A percentile compares a stretch with the other conserved stretches of the same genome.
phyloP scores from a whole-genome alignment of 2,113 vertebrate species.

The Dicerorhinus sumatrensis region DNA sequence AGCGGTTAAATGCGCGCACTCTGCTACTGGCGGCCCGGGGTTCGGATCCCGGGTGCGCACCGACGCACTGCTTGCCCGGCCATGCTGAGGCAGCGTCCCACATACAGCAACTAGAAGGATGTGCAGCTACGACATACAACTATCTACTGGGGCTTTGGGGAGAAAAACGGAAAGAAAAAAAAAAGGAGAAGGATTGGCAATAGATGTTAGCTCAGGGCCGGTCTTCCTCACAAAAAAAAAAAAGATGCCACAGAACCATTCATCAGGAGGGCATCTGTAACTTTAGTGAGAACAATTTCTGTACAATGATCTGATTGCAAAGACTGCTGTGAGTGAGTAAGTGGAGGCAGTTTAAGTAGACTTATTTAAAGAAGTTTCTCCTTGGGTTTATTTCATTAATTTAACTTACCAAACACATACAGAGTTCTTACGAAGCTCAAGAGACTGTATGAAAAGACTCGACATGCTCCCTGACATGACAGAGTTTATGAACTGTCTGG shows the following conservation, averaged over 20 bases:
- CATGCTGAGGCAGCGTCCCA: too few relatives aligned
- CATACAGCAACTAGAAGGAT: too few relatives aligned
- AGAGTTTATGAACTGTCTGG: neutral
- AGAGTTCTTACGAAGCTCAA: slow-evolving; percentile 14
- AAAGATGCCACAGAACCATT: neutral
- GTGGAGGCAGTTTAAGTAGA: neutral
- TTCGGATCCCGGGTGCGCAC: too few relatives aligned
- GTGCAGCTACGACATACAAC: too few relatives aligned
- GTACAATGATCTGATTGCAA: neutral
- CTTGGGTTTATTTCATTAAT: neutral
- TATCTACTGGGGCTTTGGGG: too few relatives aligned
- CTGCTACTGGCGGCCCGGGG: too few relatives aligned
- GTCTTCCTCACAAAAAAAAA: too few relatives aligned
- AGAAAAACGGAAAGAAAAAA: too few relatives aligned
- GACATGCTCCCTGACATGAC: neutral
- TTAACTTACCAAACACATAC: slow-evolving; percentile 7
- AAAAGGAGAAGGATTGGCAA: too few relatives aligned
- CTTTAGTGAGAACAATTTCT: neutral
- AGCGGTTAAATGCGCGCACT: too few relatives aligned
- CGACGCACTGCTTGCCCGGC: too few relatives aligned
- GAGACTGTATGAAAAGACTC: neutral
- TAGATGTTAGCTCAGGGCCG: too few relatives aligned
- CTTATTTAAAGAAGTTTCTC: slow-evolving; percentile 19
- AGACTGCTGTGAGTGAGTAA: neutral
- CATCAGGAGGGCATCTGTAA: neutral